Percentiles rank a stretch among this genome's conserved stretches.
phyloP scores from a whole-genome alignment of 2,797 vertebrate genomes.

The Sebastiscus albofasciatus region DNA sequence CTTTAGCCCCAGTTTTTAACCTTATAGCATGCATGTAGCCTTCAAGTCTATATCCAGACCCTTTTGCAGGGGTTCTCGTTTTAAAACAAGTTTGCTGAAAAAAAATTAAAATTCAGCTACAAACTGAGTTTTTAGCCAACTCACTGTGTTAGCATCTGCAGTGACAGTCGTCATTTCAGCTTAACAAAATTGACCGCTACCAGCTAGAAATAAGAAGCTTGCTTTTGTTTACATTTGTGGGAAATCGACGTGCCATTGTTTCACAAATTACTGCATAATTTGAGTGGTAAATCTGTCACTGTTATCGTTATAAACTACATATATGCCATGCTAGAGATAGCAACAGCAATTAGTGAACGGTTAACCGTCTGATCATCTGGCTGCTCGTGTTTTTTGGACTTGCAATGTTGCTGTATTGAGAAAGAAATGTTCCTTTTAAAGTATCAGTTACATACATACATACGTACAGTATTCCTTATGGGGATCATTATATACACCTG shows the following conservation, averaged over 20 bases:
- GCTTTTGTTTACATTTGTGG: not conserved
- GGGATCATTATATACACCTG: constrained; percentile 1
- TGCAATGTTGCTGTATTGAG: not conserved
- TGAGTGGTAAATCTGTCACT: not conserved
- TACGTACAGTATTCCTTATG: not conserved
- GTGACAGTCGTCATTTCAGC: not conserved
- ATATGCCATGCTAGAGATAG: not conserved
- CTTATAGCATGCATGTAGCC: not conserved
- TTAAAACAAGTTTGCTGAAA: not conserved
- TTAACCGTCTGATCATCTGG: not conserved
- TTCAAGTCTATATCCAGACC: not conserved
- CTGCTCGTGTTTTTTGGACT: not conserved
- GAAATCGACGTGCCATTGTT: not conserved
- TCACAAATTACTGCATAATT: not conserved
- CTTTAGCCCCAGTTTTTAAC: not conserved
- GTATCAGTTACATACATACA: not conserved
- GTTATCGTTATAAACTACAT: not conserved
- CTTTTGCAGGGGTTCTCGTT: not conserved
- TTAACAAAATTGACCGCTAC: not conserved
- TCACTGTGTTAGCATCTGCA: not conserved
- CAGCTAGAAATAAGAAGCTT: not conserved
- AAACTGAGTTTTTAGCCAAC: not conserved
- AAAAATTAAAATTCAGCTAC: not conserved
- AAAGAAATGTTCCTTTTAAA: not conserved
- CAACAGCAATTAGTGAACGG: not conserved